Evolutionary conservation across 1,140 invertebrate species (phyloP).

Genomic region (Pollicipes pollicipes): DNA sequence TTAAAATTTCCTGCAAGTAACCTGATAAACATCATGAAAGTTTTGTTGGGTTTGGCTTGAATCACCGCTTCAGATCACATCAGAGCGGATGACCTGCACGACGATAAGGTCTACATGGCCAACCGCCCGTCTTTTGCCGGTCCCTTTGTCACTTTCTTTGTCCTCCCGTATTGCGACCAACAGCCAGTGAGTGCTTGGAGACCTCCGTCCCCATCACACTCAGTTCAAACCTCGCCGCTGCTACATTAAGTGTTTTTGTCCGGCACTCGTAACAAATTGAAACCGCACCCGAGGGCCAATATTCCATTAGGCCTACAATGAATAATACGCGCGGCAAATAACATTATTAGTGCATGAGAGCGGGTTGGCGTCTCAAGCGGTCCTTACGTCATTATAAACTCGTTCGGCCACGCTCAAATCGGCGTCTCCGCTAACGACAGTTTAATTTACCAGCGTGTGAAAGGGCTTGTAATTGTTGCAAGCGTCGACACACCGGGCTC

Average conservation of each 20-base stretch:
- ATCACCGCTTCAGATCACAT: too few species aligned
- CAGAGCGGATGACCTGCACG: too few species aligned
- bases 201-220: too few species aligned
- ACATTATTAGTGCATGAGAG: neutral
- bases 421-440: neutral
- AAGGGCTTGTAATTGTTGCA: neutral
- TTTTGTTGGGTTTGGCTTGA: too few species aligned
- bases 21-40: too few species aligned
- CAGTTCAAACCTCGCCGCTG: too few species aligned
- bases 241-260: neutral
- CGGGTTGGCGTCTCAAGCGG: neutral
- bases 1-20: too few species aligned
- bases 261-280: neutral
- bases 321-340: neutral
- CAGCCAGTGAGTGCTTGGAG: too few species aligned
- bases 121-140: too few species aligned
- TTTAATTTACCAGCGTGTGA: neutral
- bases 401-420: neutral
- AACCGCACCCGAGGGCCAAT: neutral
- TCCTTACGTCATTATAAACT: neutral
- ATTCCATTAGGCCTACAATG: neutral
- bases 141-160: too few species aligned
- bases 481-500: neutral
- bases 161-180: too few species aligned
- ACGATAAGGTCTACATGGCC: too few species aligned